Evolutionary conservation across 2,888 invertebrate genomes (phyloP), one percentile per base, ranked within the genome.

Genomic region (Hemistola chrysoprasaria): DNA sequence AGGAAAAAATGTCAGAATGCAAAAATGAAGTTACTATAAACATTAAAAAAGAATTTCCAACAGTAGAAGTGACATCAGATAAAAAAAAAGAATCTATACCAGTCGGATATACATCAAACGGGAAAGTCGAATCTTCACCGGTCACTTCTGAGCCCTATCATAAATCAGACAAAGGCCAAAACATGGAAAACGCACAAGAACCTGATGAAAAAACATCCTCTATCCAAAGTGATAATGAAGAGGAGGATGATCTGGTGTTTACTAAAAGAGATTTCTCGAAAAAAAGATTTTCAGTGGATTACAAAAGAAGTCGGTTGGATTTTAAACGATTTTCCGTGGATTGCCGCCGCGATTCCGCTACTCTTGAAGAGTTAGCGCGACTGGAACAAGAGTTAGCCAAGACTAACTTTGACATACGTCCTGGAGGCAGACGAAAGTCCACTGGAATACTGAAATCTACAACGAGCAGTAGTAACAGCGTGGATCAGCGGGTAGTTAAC

Each of bases 281-380:
- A 47, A 88, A 88, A 52, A 64, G 87, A 33, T 86, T 72, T 61
- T 87, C 87, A 0, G 76, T 87, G 4, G 88, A 88, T 61, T 85
- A 78, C 43, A 87, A 83, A 50, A 77, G 65, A 48, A 74, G 66
- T 45, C 71, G 80, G 3, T 46, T 84, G 31, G 81, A 86, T 61
- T 85, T 87, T 53, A 88, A 88, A 59, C 63, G 86, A 22, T 87
- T 75, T 61, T 86, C 88, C 8, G 74, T 88, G 1, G 88, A 88
- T 56, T 86, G 72, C 46, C 78, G 82, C 10, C 75, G 72, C 22
- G 82, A 79, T 62, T 74, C 82, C 6, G 74, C 78, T 24, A 84
- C 86, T 43, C 60, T 86, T 28, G 79, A 83, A 49, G 84, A 87
- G 50, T 60, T 88, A 35, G 62, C 74, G 9, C 73, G 75, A 26